Evolutionary conservation across 1,140 invertebrate species (phyloP).

Genomic region (Listronotus oregonensis): DNA sequence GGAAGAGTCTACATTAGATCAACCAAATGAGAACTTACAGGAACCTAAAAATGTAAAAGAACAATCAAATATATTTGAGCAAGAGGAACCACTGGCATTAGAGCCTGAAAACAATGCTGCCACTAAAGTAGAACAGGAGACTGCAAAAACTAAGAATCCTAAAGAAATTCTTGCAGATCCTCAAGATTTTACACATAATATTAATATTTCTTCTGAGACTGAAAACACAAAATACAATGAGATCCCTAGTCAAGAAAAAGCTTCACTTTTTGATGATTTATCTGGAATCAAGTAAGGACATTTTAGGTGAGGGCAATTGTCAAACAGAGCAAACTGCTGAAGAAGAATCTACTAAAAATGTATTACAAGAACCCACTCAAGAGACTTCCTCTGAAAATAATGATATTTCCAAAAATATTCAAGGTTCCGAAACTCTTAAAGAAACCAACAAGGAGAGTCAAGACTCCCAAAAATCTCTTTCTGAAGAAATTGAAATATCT

Average conservation of each 20-base stretch:
- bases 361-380: conserved; percentile 2
- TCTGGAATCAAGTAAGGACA: too few species aligned
- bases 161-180: neutral
- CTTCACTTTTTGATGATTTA: too few species aligned
- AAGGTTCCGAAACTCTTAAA: neutral
- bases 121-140: neutral
- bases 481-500: conserved; percentile 12
- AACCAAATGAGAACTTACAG: too few species aligned
- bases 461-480: neutral
- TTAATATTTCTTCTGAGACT: neutral
- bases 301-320: too few species aligned
- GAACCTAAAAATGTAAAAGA: neutral
- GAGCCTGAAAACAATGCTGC: conserved; percentile 9
- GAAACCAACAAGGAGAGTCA: neutral
- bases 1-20: too few species aligned
- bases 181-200: neutral
- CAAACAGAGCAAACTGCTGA: neutral
- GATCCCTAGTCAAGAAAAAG: too few species aligned
- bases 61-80: neutral
- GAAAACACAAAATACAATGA: too few species aligned
- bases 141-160: neutral
- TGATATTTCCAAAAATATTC: neutral
- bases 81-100: conserved; percentile 4
- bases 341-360: neutral
- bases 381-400: neutral